Percentiles rank a stretch among this genome's conserved stretches.
Conservation (phyloP, 2,888 invertebrate species). For the Drosophila putrida region DNA sequence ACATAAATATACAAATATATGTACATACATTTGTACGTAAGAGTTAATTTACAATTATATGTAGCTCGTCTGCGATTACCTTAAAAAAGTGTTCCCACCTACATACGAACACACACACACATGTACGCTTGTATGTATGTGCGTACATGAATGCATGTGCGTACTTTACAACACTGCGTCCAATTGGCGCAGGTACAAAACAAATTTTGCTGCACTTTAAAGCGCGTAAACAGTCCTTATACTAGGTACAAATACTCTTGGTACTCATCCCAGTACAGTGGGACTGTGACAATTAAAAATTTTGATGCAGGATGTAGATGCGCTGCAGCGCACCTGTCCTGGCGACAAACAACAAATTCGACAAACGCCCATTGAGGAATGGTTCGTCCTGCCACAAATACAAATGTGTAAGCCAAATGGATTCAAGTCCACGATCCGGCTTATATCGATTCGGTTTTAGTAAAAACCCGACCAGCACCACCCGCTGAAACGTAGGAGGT, state of each 20-base stretch:
- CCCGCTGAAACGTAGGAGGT: slow-evolving; percentile 57
- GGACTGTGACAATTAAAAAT: slow-evolving; percentile 75
- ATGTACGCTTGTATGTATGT: background rate
- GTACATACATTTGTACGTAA: slow-evolving; percentile 37
- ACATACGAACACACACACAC: slow-evolving; percentile 3
- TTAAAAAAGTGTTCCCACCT: slow-evolving; percentile 48
- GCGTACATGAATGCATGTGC: slow-evolving; percentile 11
- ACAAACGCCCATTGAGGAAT: slow-evolving; percentile 38
- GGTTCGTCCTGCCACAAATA: slow-evolving; percentile 69
- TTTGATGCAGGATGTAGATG: slow-evolving; percentile 64
- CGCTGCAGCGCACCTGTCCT: slow-evolving; percentile 47
- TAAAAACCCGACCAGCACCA: slow-evolving; percentile 76
- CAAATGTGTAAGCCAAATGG: slow-evolving; percentile 63
- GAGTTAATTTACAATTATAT: slow-evolving; percentile 52
- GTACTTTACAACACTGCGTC: slow-evolving; percentile 44
- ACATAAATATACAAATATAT: slow-evolving; percentile 49
- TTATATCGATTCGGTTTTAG: slow-evolving; percentile 85
- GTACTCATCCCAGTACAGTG: slow-evolving; percentile 41
- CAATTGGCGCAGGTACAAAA: slow-evolving; percentile 57
- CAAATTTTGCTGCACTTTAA: slow-evolving; percentile 61
- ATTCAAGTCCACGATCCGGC: slow-evolving; percentile 36
- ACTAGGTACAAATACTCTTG: slow-evolving; percentile 18
- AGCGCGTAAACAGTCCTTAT: slow-evolving; percentile 55
- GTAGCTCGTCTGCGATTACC: slow-evolving; percentile 43
- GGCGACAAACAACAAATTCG: slow-evolving; percentile 76